Evolutionary conservation across 1,140 invertebrate genomes (phyloP), one percentile per base, ranked within the genome.

Genomic region (Chlorops oryzae): DNA sequence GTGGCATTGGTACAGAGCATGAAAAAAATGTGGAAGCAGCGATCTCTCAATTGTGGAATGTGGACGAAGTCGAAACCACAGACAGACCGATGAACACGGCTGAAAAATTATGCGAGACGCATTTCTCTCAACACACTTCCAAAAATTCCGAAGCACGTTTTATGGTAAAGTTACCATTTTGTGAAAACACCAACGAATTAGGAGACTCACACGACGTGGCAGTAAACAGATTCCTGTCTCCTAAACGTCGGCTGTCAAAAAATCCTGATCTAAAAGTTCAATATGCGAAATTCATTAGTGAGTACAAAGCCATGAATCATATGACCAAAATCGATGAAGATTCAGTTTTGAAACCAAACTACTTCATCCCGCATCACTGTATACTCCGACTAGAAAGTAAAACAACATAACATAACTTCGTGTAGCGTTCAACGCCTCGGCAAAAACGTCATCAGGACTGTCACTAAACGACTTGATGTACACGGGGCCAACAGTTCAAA

Each of bases 241-340:
- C 70, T n/a, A 58, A 73, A 47, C 42, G 52, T 37, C 59, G 61
- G 52, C 56, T 73, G n/a, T 52, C 52, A 44, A 7, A 60, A 45
- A 35, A 56, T 58, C 5, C 57, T 59, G 27, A 56, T 7, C 17
- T 59, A 2, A 51, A 47, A 46, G 22, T 17, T 6, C 17, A 57
- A 45, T 57, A 63, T 24, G 20, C 34, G 17, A n/a, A 52, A 55
- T 60, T 59, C 25, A 59, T 70, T 47, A 51, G 64, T 49, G 62
- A 68, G 46, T 74, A 64, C 44, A 15, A 65, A 12, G 49, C 61
- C 2, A 50, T 66, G 7, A 62, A 62, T 5, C 68, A 74, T 51
- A 68, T 73, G 55, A 59, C 55, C 37, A 60, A 68, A 48, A 51
- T 69, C 32, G 63, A 53, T 25, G 50, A 62, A 3, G 51, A 61